Evolutionary conservation across 2,888 invertebrate genomes (phyloP), one percentile per base, ranked within the genome.

Genomic region (Chironomus riparius): DNA sequence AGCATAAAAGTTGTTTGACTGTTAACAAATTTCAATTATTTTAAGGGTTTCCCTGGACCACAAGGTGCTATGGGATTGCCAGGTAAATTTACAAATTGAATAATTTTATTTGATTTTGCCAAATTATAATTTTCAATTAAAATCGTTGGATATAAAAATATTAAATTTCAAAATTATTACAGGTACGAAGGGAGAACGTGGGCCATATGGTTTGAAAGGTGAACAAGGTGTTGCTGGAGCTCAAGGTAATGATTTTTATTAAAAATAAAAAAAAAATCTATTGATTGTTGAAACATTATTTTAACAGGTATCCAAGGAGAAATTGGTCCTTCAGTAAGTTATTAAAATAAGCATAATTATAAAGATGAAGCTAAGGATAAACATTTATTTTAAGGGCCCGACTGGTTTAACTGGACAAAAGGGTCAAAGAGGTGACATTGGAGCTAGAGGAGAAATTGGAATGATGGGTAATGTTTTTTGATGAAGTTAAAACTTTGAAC

Each of bases 171-270:
- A 50, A 50, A 15, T 50, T 50, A n/a, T 15, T 50, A n/a, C n/a
- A 50, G 50, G 50, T 5, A 18, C 18, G 1, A 93, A 93, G 81
- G 92, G 92, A 28, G 91, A 91, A 78, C 86, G 92, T 79, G 93
- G 93, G 48, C 86, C 88, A 76, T 83, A 85, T 69, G 93, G 92
- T 4, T 82, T 86, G 15, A 92, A 92, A 81, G 92, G 93, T 78
- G 89, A 89, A 80, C 92, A 92, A 84, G 93, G 93, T 18, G n/a
- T 18, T 38, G 7, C 38, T 2, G 38, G 38, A 38, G 38, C 38
- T 38, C 38, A 38, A 38, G 38, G 38, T 38, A 10, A 38, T 3
- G 15, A n/a, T 15, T n/a, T n/a, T n/a, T n/a, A n/a, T n/a, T 15
- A 13, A 50, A 0, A 50, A n/a, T 13, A 15, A n/a, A n/a, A n/a